These are phyloP conservation scores for Helicolenus hilgendorfi DNA, from an alignment of 2,797 vertebrate species.

Conservation along the genomic window DNA sequence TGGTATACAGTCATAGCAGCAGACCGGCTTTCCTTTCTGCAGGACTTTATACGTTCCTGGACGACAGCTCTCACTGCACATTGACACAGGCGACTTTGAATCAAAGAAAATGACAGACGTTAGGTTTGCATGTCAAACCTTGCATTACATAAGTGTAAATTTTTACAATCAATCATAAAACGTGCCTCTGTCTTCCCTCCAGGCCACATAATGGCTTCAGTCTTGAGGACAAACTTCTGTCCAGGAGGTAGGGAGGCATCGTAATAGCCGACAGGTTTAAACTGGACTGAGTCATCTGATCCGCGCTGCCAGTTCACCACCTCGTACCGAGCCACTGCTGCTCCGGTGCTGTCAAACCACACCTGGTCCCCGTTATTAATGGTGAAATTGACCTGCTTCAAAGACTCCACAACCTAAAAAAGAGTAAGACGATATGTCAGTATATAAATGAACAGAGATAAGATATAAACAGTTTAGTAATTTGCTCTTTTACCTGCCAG, in stretches of 20 bases:
- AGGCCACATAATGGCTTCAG: conserved; percentile 79
- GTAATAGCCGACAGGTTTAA: conserved; percentile 87
- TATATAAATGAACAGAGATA: not conserved
- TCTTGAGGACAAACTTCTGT: conserved; percentile 78
- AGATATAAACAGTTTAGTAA: not conserved
- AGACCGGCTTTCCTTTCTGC: conserved; percentile 84
- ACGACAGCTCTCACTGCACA: conserved; percentile 86
- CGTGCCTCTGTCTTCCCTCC: conserved; percentile 76
- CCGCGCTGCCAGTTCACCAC: conserved; percentile 88
- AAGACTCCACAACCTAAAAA: conserved; percentile 78
- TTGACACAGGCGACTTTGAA: conserved; percentile 81
- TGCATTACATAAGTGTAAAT: not conserved
- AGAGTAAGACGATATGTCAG: not conserved
- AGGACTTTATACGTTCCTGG: conserved; percentile 85
- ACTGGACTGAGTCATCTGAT: conserved; percentile 71
- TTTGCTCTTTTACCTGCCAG: conserved; percentile 77
- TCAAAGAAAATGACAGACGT: not conserved
- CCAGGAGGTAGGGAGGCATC: conserved; percentile 81
- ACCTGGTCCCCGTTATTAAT: conserved; percentile 80
- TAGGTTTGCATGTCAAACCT: not conserved
- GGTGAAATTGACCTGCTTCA: conserved; percentile 86
- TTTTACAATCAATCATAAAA: not conserved
- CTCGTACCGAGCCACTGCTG: conserved; percentile 84
- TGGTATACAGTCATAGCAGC: conserved; percentile 85
- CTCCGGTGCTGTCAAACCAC: conserved; percentile 87